A percentile compares a stretch with the other conserved stretches of the same genome.
phyloP scores from a whole-genome alignment of 2,888 invertebrate genomes.

The Aporophyla nigra region DNA sequence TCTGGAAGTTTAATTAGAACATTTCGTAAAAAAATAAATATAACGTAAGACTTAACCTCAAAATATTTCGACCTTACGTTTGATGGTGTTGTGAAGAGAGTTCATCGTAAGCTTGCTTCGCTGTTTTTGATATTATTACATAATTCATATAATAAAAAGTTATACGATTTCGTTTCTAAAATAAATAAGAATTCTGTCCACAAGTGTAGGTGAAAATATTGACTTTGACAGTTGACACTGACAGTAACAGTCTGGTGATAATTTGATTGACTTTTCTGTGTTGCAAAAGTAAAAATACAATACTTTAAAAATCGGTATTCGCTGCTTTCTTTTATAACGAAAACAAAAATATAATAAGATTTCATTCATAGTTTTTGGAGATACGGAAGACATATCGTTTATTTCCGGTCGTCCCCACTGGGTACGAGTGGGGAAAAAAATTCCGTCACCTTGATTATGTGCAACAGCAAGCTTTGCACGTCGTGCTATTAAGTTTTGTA shows the following conservation, averaged over 20 bases:
- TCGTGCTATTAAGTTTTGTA: no score
- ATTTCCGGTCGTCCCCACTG: no score
- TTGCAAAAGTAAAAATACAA: no score
- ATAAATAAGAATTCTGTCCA: constrained; percentile 1
- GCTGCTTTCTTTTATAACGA: no score
- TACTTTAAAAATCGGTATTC: neutral
- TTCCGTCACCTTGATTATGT: no score
- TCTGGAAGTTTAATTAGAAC: constrained; percentile 74
- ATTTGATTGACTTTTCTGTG: no score
- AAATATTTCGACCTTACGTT: constrained; percentile 79
- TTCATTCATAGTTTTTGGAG: no score
- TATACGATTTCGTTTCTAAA: neutral
- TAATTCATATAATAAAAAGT: constrained; percentile 22
- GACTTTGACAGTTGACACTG: neutral
- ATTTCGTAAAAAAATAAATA: constrained; percentile 42
- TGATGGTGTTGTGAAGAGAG: constrained; percentile 81
- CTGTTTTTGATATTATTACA: constrained; percentile 47
- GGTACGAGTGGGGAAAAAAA: no score
- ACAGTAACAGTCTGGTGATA: neutral
- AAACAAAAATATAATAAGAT: no score
- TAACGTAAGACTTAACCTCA: constrained; percentile 76
- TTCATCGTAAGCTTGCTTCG: constrained; percentile 75
- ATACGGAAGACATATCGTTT: no score
- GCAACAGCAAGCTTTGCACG: no score
- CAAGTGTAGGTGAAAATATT: constrained; percentile 15